phyloP scores from a whole-genome alignment of 2,888 invertebrate species.

The Clistopyga incitator region DNA sequence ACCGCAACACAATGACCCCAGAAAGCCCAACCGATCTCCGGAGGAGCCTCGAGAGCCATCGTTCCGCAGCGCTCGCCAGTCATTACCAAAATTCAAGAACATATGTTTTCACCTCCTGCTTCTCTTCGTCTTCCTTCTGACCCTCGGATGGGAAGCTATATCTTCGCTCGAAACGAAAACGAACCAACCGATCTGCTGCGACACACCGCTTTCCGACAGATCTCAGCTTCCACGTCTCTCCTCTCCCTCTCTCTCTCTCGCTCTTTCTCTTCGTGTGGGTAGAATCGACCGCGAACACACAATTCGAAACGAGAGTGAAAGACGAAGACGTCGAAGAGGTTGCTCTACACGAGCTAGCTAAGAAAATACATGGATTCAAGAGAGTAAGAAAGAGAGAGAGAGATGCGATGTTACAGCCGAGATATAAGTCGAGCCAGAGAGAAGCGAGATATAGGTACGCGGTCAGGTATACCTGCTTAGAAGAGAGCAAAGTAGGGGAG shows the following conservation, averaged over 20 bases:
- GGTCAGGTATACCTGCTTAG: constrained; percentile 62
- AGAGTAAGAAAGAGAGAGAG: constrained; percentile 13
- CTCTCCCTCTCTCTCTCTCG: not conserved
- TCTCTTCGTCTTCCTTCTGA: constrained; percentile 9
- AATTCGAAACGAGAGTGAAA: constrained; percentile 43
- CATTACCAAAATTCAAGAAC: constrained; percentile 59
- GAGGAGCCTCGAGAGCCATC: constrained; percentile 24
- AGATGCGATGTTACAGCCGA: constrained; percentile 10
- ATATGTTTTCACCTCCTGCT: constrained; percentile 52
- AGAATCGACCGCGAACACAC: constrained; percentile 40
- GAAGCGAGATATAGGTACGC: constrained; percentile 48
- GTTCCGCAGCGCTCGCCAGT: constrained; percentile 22
- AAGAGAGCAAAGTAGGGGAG: constrained; percentile 56
- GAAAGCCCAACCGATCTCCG: not conserved
- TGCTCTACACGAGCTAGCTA: constrained; percentile 27
- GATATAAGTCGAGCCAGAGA: constrained; percentile 48
- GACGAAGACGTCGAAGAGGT: constrained; percentile 45
- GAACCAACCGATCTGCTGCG: constrained; percentile 11
- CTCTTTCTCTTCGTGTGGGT: constrained; percentile 21
- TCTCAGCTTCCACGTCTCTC: constrained; percentile 1
- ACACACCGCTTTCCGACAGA: constrained; percentile 27
- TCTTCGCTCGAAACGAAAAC: not conserved
- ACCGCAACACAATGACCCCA: not conserved
- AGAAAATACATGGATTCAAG: constrained; percentile 19
- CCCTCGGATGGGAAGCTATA: constrained; percentile 7